Evolutionary conservation across 2,797 vertebrate species (phyloP).

Genomic region (Hephaestus fuliginosus): DNA sequence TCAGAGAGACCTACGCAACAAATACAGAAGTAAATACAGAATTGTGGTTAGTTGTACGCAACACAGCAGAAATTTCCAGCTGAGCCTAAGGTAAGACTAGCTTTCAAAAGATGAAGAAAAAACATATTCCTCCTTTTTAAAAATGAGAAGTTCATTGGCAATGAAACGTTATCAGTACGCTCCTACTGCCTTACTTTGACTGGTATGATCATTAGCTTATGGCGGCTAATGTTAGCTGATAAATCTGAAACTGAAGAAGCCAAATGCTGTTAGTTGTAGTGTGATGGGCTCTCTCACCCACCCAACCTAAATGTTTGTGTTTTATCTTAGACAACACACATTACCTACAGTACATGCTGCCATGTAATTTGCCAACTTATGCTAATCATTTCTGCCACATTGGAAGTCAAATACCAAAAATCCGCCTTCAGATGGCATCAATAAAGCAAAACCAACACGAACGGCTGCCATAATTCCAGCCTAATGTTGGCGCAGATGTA

Average conservation of each 20-base stretch:
- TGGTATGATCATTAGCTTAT: too few species aligned
- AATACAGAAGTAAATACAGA: not conserved
- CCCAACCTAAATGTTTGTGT: too few species aligned
- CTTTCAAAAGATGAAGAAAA: not conserved
- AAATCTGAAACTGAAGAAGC: too few species aligned
- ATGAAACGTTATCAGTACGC: too few species aligned
- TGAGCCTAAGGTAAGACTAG: not conserved
- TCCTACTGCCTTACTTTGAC: too few species aligned
- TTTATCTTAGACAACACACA: not conserved
- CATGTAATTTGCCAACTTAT: not conserved
- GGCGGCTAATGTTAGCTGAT: too few species aligned
- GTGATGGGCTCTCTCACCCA: too few species aligned
- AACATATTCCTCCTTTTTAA: too few species aligned
- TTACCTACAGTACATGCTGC: not conserved
- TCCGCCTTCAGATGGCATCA: not conserved
- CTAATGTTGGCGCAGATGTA: slow-evolving; percentile 25
- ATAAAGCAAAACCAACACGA: slow-evolving; percentile 31
- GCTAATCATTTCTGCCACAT: not conserved
- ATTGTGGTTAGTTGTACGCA: not conserved
- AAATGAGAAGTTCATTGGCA: not conserved
- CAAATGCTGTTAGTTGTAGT: too few species aligned
- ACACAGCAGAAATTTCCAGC: not conserved
- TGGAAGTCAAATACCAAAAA: slow-evolving; percentile 7
- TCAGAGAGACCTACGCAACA: not conserved
- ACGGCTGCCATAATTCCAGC: slow-evolving; percentile 54